Conservation (phyloP, 2,113 vertebrate genomes). For the Tichodroma muraria region DNA sequence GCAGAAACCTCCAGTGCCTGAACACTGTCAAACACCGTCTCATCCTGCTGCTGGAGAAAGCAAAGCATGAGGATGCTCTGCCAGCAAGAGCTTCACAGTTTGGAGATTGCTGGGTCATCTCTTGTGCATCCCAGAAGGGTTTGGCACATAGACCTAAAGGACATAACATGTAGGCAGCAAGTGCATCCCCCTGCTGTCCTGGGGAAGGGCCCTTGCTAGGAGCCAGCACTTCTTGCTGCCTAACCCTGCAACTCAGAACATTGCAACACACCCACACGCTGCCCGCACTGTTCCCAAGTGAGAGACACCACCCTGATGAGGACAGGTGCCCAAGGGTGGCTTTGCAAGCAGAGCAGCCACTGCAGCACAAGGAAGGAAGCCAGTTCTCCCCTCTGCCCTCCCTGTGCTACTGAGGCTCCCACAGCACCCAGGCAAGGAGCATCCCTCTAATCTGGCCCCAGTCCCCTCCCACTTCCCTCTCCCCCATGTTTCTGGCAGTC, state of each 20-base stretch:
- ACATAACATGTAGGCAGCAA: accelerated
- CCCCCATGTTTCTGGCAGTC: background rate
- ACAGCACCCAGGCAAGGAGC: background rate
- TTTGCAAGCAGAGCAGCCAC: background rate
- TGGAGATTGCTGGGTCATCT: background rate
- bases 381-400: background rate
- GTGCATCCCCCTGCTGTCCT: background rate
- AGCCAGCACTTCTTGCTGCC: background rate
- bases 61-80: background rate
- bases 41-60: background rate
- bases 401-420: background rate
- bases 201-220: background rate
- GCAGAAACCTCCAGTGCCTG: background rate
- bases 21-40: background rate
- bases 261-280: background rate
- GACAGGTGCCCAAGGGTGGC: background rate
- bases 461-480: background rate
- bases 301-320: background rate
- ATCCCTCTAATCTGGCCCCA: background rate
- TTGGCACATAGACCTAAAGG: slow-evolving; percentile 1
- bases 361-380: background rate
- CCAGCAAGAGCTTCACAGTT: slow-evolving; percentile 3
- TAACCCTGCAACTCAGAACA: background rate
- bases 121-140: background rate
- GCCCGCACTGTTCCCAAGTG: accelerated